Evolutionary conservation across 2,888 invertebrate genomes (phyloP).

Genomic region (Metopia argyrocephala): DNA sequence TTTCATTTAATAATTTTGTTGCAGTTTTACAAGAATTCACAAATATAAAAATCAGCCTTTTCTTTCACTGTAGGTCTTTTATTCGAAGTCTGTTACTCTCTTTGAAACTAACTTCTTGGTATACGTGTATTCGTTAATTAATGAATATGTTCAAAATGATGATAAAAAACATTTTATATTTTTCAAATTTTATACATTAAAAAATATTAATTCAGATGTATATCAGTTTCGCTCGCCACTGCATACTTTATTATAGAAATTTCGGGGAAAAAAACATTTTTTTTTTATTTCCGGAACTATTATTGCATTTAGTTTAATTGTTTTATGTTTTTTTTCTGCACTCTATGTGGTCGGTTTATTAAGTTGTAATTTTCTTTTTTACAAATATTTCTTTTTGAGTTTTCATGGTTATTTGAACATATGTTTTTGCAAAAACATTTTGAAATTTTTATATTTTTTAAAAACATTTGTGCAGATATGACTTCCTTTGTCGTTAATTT

Average conservation of each 20-base stretch:
- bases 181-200: not conserved
- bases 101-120: too few relatives aligned
- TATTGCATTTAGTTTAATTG: constrained; percentile 13
- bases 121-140: too few relatives aligned
- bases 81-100: too few relatives aligned
- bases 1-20: too few relatives aligned
- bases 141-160: too few relatives aligned
- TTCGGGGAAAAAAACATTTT: too few relatives aligned
- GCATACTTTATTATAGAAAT: too few relatives aligned
- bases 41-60: too few relatives aligned
- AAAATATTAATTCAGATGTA: too few relatives aligned
- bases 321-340: not conserved
- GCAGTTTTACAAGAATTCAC: too few relatives aligned
- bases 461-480: constrained; percentile 22
- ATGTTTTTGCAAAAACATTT: not conserved
- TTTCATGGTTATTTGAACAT: not conserved
- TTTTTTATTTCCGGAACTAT: not conserved
- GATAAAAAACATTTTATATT: not conserved
- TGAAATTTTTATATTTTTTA: constrained; percentile 38
- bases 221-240: too few relatives aligned
- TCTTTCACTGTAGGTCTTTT: too few relatives aligned
- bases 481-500: constrained; percentile 26
- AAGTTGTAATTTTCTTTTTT: not conserved
- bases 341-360: constrained; percentile 20
- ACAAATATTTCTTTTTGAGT: not conserved